Evolutionary conservation across 2,888 invertebrate species (phyloP).

Genomic region (Sepiola atlantica): DNA sequence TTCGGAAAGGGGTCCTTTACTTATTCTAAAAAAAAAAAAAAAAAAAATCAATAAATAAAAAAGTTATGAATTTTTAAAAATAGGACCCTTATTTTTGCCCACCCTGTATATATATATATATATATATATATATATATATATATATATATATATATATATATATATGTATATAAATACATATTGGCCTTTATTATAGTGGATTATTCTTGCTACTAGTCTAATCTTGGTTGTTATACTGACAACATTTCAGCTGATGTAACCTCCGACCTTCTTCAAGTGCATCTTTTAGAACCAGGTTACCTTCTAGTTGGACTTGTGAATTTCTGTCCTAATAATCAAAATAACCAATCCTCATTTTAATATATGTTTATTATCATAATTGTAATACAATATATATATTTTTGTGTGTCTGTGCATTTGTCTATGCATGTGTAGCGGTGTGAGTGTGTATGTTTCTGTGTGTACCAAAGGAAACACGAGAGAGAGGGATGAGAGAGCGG

Average conservation of each 20-base stretch:
- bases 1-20: no score
- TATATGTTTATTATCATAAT: background rate
- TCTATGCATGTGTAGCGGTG: background rate
- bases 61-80: no score
- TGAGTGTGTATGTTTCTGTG: background rate
- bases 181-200: no score
- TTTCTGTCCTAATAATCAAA: background rate
- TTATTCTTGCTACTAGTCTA: no score
- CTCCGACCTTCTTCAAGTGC: no score
- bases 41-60: no score
- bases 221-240: background rate
- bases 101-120: background rate
- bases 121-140: background rate
- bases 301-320: background rate
- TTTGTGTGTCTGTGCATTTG: background rate
- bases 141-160: slow-evolving; percentile 6
- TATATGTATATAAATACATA: no score
- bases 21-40: no score
- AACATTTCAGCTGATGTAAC: background rate
- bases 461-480: background rate
- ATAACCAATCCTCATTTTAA: background rate
- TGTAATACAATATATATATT: background rate
- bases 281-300: background rate
- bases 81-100: no score
- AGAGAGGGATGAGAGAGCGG: background rate